Evolutionary conservation across 2,797 vertebrate species (phyloP).

Genomic region (Rhynchotus rufescens): DNA sequence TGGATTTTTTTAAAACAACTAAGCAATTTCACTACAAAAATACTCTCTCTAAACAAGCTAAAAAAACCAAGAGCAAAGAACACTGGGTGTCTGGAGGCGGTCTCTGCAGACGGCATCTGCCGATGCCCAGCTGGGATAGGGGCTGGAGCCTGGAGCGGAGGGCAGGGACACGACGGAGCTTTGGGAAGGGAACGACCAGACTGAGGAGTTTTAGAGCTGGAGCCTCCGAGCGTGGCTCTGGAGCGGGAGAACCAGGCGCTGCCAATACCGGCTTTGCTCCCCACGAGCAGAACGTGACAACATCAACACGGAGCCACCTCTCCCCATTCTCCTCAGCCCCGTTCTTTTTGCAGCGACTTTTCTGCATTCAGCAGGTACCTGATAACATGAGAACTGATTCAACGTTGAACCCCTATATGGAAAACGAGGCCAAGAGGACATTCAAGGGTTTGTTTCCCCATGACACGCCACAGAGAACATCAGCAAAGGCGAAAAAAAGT

Average conservation of each 20-base stretch:
- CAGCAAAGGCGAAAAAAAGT: not conserved
- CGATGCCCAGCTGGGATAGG: not conserved
- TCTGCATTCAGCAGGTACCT: not conserved
- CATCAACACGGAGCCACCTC: too few species aligned
- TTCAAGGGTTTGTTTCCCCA: not conserved
- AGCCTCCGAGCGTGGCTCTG: not conserved
- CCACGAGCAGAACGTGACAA: too few species aligned
- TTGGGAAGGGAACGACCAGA: not conserved
- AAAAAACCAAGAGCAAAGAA: not conserved
- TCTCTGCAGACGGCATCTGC: not conserved
- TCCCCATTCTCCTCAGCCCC: too few species aligned
- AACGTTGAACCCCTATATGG: not conserved
- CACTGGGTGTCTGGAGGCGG: not conserved
- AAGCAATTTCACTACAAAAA: not conserved
- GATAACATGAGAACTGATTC: not conserved
- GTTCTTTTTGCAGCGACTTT: not conserved
- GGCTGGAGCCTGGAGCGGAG: not conserved
- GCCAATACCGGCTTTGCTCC: not conserved
- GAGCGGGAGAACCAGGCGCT: not conserved
- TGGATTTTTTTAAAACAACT: not conserved
- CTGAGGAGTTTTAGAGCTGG: slow-evolving; percentile 6
- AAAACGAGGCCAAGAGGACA: not conserved
- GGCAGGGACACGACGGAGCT: slow-evolving; percentile 8
- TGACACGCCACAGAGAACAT: rapidly evolving
- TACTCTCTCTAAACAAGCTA: slow-evolving; percentile 1